Base-by-base conservation (phyloP, 2,113 vertebrate genomes). In the Kryptolebias marmoratus region DNA sequence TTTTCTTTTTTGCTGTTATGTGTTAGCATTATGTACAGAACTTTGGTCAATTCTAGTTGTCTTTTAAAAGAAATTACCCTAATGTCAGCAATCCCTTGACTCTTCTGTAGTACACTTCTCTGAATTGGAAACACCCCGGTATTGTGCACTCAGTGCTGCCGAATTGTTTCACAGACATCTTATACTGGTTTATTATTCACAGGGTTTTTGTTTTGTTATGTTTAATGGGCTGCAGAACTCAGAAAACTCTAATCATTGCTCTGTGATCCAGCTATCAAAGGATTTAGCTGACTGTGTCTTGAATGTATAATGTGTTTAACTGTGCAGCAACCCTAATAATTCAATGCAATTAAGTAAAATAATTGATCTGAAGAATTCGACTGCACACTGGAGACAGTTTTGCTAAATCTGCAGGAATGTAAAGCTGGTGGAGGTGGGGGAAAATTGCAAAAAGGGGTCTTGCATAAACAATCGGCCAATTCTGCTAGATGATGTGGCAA, bases 321-420 rank as follows among this genome's bases (percentile, higher is more conserved):
- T 59, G 71, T 65, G 79, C 77, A 83, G 59, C 79, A 63, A 56
- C 75, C 78, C 77, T 87, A 84, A 90, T 90, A 89, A 89, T 89
- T 89, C 84, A 85, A 87, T 89, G 70, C 85, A 87, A 92, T 91
- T 90, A 90, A 90, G 83, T 88, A 80, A 16, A 68, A 62, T 88
- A 90, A 92, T 84, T 87, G 88, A 90, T 86, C 77, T 86, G 91
- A 88, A 22, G 22, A 22, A 22, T 22, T 22, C 86, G 68, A 75
- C 63, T 22, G 50, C 59, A 79, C 85, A 85, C 87, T 82, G 50
- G 64, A 88, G 74, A 83, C 73, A 61, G 85, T 90, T 89, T 80
- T 87, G 90, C 89, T 58, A 45, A 68, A 76, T 83, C 60, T 62
- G 87, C 71, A 87, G 84, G 84, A 85, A 77, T 45, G 42, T 60